Evolutionary conservation across 2,797 vertebrate genomes (phyloP).

Genomic region (Cyprinella venusta): DNA sequence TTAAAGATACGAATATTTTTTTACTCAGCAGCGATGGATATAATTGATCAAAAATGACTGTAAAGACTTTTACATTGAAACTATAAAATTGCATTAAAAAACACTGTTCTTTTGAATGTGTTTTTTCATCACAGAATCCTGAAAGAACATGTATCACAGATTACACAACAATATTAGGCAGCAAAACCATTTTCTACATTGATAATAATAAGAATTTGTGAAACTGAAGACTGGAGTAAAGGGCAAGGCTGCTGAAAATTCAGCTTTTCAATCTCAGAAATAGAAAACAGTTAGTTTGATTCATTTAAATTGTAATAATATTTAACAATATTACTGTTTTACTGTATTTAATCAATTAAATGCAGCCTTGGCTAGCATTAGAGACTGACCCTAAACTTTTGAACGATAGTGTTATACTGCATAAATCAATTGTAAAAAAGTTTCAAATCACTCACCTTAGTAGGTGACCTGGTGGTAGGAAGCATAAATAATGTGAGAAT

Average conservation of each 20-base stretch:
- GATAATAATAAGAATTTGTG: not conserved
- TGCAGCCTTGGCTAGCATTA: too few species aligned
- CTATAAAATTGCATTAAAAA: not conserved
- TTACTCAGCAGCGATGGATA: not conserved
- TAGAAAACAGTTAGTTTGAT: not conserved
- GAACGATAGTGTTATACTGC: not conserved
- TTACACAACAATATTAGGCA: not conserved
- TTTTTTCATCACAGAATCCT: not conserved
- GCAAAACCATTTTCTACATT: too few species aligned
- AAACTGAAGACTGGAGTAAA: not conserved
- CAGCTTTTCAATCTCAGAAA: not conserved
- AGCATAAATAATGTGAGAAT: slow-evolving; percentile 52
- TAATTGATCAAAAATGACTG: not conserved
- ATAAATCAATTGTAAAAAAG: not conserved
- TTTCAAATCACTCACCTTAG: slow-evolving; percentile 74
- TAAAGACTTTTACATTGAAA: not conserved
- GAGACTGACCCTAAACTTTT: not conserved
- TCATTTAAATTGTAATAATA: not conserved
- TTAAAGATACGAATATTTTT: not conserved
- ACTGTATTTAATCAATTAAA: too few species aligned
- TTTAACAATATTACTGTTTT: not conserved
- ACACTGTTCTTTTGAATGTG: not conserved
- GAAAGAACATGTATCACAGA: not conserved
- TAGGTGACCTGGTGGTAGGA: slow-evolving; percentile 75
- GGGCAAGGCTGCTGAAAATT: not conserved